Conservation (phyloP, 2,113 vertebrate genomes). For the Hydrochoerus hydrochaeris region DNA sequence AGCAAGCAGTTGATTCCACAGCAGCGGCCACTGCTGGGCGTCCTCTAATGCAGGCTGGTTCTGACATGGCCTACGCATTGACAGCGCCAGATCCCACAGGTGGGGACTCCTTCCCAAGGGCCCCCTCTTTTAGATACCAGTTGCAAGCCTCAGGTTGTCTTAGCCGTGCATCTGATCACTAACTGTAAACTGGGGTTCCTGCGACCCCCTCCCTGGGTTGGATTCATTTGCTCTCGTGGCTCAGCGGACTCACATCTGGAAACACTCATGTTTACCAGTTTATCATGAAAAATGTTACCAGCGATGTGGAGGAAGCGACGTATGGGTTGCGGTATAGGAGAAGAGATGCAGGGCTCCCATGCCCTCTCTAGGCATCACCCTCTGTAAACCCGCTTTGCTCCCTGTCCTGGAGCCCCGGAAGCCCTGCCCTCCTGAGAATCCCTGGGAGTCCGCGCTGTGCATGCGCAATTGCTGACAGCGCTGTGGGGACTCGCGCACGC, state of each 20-base stretch:
- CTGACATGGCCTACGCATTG: no score
- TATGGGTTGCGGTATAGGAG: background rate
- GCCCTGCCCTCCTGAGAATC: background rate
- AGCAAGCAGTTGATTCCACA: background rate
- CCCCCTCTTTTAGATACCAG: background rate
- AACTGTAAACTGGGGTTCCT: no score
- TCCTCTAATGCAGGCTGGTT: background rate
- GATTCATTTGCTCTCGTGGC: background rate
- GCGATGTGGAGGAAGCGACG: background rate
- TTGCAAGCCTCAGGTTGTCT: background rate
- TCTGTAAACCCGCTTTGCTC: background rate
- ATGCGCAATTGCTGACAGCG: background rate
- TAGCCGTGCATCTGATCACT: background rate
- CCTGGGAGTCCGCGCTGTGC: background rate
- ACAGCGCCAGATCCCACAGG: background rate
- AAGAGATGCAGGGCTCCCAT: background rate
- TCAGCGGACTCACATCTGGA: background rate
- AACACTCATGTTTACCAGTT: background rate
- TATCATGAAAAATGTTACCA: background rate
- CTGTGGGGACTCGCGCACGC: background rate
- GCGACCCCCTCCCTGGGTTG: background rate
- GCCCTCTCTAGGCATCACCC: no score
- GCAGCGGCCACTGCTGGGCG: background rate
- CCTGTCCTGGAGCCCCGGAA: background rate
- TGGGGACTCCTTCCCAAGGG: background rate